Evolutionary conservation across 2,113 vertebrate genomes (phyloP), one percentile per base, ranked within the genome.

Genomic region (Choloepus hoffmanni): DNA sequence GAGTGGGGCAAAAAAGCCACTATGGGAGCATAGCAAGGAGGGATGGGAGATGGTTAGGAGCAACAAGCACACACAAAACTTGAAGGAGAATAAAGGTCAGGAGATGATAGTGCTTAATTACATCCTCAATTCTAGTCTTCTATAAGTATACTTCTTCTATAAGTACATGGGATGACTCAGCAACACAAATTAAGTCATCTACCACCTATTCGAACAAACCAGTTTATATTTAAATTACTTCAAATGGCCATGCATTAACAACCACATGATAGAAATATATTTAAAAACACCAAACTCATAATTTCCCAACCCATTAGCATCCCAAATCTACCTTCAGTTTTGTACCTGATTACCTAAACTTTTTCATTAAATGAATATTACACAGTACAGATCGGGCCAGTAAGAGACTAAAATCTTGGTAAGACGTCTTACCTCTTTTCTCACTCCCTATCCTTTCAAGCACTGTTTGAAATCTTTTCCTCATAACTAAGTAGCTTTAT

Each of bases 171-270:
- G 23, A 18, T 33, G 50, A 70, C n/a, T 74, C 1, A n/a, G 60
- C 68, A 86, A 70, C n/a, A 89, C n/a, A 94, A 74, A 36, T 45
- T 79, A 84, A 63, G 33, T 65, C 62, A 92, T 48, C 86, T 53
- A 73, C 26, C 36, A 48, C 19, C 40, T 93, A 90, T 18, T 81
- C 76, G 73, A 63, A 73, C 26, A 78, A 60, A 53, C 74, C 40
- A 84, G 74, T 92, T 94, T 76, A 70, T 5, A 63, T 58, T 96
- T 85, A 95, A 78, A 91, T 79, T 60, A 95, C 12, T 89, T 93
- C 58, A 85, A 95, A 68, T 62, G 53, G 24, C 92, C 2, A 90
- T 10, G 9, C 36, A 83, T 9, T 82, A 89, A 81, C 16, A 89
- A 92, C 3, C 48, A 65, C 62, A 40, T 95, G 28, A 48, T 11